Base-by-base conservation (phyloP, 2,888 invertebrate genomes). In the Augiades crinisus region DNA sequence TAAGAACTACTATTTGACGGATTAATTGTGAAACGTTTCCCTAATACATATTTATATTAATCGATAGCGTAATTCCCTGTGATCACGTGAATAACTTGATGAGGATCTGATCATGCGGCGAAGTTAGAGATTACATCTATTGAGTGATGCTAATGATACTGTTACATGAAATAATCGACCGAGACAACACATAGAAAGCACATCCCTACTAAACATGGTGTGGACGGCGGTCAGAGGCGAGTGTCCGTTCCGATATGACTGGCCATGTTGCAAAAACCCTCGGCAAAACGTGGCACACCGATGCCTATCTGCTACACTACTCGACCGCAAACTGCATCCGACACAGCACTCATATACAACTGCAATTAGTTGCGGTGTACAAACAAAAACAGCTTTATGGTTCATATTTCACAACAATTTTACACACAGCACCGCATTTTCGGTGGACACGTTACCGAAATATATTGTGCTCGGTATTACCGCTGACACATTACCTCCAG, bases 311-410 rank as follows among this genome's bases (percentile, higher is more conserved):
- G 64, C 67, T 70, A 71, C 75, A 72, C 73, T 68, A 70, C 67
- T 71, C 62, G 61, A 79, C 85, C 83, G 67, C 85, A 81, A 75
- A 75, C 77, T 80, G 78, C 75, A 72, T 59, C 67, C 70, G 72
- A 70, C 75, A 65, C 59, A 53, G 37, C 62, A 61, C 56, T 58
- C 68, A 67, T 62, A 60, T 58, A 60, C 31, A 41, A 41, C 60
- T 60, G 66, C 63, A 67, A 64, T 63, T 64, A 62, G 62, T 60
- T 60, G 59, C 44, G 56, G 60, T 56, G 54, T 21, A 60, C 55
- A 59, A 54, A 60, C 62, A 58, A 60, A 59, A 59, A 56, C 47
- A 49, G 40, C 33, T 40, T 40, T 47, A 47, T 47, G 47, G 47
- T 38, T 47, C 47, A 47, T 47, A 49, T 49, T 49, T 49, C 49